These are phyloP conservation scores for Anabacerthia variegaticeps DNA, from an alignment of 2,797 vertebrate genomes.

Conservation along the genomic window DNA sequence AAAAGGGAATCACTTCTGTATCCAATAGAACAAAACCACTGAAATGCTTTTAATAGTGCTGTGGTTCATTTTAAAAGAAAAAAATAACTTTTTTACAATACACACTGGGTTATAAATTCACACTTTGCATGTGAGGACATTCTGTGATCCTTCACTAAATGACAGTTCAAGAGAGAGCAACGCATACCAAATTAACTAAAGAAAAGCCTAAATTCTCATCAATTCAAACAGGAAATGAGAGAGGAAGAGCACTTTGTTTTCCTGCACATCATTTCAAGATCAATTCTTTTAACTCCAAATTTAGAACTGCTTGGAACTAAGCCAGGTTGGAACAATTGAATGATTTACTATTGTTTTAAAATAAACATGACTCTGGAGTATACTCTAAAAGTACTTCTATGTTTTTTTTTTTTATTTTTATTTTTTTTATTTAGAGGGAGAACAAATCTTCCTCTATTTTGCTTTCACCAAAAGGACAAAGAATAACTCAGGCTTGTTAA, in stretches of 20 bases:
- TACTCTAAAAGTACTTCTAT: background rate
- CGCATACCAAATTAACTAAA: background rate
- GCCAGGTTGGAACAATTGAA: conserved; percentile 28
- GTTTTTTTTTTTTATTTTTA: background rate
- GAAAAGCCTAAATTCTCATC: background rate
- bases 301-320: conserved; percentile 39
- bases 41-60: background rate
- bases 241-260: conserved; percentile 16
- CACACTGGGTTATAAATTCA: background rate
- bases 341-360: conserved; percentile 47
- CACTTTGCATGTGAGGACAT: background rate
- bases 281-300: background rate
- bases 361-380: background rate
- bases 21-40: background rate
- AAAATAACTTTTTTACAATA: background rate
- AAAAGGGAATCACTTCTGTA: background rate
- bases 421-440: background rate
- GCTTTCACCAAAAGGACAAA: background rate
- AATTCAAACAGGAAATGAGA: background rate
- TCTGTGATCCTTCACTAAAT: background rate
- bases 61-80: background rate
- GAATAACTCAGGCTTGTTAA: background rate
- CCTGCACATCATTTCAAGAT: background rate
- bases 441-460: background rate
- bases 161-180: background rate